Conservation (phyloP, 2,888 invertebrate species). For the Rhaphigaster nebulosa region DNA sequence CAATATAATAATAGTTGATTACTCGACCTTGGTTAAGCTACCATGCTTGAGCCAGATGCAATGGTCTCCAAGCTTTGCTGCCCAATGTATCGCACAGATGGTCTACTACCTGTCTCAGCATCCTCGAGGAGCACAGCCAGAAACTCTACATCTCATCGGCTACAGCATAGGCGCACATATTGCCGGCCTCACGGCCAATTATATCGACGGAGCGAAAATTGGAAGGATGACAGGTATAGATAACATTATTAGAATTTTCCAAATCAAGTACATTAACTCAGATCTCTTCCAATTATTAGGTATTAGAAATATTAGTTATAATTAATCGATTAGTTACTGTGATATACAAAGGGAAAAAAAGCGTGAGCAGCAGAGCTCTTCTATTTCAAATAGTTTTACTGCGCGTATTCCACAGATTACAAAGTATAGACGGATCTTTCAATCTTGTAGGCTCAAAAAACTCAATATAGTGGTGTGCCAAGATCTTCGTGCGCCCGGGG, state of each 20-base stretch:
- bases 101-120: constrained; percentile 83
- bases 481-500: too few species aligned
- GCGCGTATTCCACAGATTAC: too few species aligned
- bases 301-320: not conserved
- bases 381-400: too few species aligned
- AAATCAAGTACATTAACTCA: not conserved
- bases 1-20: constrained; percentile 90
- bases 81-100: constrained; percentile 84
- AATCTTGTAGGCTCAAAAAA: too few species aligned
- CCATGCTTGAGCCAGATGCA: constrained; percentile 83
- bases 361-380: too few species aligned
- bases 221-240: constrained; percentile 84
- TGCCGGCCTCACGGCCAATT: constrained; percentile 85
- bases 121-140: constrained; percentile 81
- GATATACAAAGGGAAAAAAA: too few species aligned
- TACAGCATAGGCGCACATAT: constrained; percentile 92
- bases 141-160: constrained; percentile 84
- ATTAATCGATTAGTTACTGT: not conserved
- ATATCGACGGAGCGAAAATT: constrained; percentile 80
- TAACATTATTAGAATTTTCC: not conserved
- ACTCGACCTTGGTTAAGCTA: constrained; percentile 82
- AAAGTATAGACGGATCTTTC: too few species aligned
- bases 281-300: not conserved
- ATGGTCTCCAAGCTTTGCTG: constrained; percentile 72
- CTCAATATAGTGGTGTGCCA: too few species aligned